These are phyloP conservation scores for Portunus trituberculatus DNA, from an alignment of 1,140 invertebrate genomes.

Conservation along the genomic window DNA sequence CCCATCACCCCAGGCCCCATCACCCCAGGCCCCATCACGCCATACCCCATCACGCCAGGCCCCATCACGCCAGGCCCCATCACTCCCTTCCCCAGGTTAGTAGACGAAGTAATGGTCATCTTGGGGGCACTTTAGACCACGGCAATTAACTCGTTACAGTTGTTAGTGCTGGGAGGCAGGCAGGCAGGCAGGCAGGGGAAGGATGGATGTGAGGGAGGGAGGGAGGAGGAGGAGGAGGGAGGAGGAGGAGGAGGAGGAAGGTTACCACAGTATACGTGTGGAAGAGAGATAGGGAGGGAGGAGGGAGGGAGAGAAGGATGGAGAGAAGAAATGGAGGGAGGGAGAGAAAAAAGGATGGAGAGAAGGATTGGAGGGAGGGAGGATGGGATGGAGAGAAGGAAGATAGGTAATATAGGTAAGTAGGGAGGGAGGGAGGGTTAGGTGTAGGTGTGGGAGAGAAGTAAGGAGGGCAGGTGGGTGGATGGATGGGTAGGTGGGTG, in stretches of 20 bases:
- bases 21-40: too few species aligned
- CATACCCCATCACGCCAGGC: too few species aligned
- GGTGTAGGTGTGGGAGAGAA: neutral
- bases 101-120: too few species aligned
- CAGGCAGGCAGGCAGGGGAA: neutral
- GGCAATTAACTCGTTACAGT: too few species aligned
- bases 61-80: too few species aligned
- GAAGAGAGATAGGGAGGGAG: neutral
- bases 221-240: neutral
- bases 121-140: too few species aligned
- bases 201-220: neutral
- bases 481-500: too few species aligned
- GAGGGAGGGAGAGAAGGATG: neutral
- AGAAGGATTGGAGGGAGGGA: neutral
- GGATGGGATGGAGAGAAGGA: too few species aligned
- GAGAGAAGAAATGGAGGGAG: neutral
- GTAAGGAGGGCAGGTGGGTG: neutral
- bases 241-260: neutral
- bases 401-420: neutral
- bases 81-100: too few species aligned
- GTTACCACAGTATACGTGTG: too few species aligned
- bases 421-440: neutral
- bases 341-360: neutral
- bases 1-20: too few species aligned
- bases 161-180: neutral